phyloP scores from a whole-genome alignment of 2,113 vertebrate genomes.

The Paracyprichromis sp. region DNA sequence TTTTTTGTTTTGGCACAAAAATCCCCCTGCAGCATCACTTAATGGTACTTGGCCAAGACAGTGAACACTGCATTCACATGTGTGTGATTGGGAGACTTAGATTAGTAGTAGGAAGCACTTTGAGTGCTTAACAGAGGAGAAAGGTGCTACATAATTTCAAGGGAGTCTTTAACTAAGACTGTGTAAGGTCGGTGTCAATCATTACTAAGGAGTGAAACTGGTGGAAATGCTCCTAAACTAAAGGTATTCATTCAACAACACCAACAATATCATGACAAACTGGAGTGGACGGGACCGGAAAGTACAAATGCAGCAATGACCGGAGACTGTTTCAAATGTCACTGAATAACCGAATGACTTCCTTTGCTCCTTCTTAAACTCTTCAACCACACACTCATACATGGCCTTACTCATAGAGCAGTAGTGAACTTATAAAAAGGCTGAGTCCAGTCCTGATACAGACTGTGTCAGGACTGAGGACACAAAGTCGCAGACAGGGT shows the following conservation, averaged over 20 bases:
- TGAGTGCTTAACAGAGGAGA: background rate
- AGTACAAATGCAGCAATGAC: background rate
- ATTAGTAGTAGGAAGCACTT: rapidly evolving
- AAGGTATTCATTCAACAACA: background rate
- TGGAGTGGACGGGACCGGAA: background rate
- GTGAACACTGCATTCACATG: background rate
- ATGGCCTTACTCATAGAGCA: background rate
- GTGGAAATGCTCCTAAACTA: background rate
- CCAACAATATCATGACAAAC: background rate
- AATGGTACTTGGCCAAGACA: background rate
- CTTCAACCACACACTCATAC: background rate
- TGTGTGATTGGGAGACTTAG: background rate
- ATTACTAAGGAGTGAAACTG: slow-evolving; percentile 35
- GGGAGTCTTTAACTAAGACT: slow-evolving; percentile 36
- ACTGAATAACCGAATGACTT: slow-evolving; percentile 43
- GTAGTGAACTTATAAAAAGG: slow-evolving; percentile 33
- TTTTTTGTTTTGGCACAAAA: background rate
- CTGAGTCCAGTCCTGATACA: background rate
- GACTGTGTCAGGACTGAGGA: background rate
- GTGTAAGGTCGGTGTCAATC: slow-evolving; percentile 51
- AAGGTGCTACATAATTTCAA: background rate
- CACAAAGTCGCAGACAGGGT: background rate
- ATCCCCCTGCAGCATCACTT: background rate
- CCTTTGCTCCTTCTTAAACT: background rate
- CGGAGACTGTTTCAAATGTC: background rate